phyloP scores from a whole-genome alignment of 2,888 invertebrate genomes.

The Euzophera pinguis region DNA sequence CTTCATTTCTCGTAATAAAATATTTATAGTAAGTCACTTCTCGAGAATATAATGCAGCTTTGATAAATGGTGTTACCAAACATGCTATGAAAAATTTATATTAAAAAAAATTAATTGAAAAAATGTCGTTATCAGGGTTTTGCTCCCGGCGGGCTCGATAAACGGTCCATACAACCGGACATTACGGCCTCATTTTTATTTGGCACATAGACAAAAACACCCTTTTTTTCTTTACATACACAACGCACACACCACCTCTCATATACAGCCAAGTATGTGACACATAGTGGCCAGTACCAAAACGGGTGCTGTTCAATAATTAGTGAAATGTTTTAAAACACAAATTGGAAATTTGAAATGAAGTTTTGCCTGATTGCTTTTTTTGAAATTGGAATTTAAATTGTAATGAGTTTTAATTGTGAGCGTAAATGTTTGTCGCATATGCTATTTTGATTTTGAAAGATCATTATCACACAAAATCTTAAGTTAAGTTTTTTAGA shows the following conservation, averaged over 20 bases:
- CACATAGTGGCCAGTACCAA: constrained; percentile 49
- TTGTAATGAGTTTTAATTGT: constrained; percentile 26
- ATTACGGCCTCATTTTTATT: constrained; percentile 79
- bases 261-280: constrained; percentile 33
- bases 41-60: no score
- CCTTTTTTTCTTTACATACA: constrained; percentile 64
- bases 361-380: constrained; percentile 59
- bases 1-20: no score
- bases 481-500: no score
- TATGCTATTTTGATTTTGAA: no score
- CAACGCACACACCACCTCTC: constrained; percentile 36
- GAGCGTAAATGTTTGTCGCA: not conserved
- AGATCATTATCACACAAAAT: no score
- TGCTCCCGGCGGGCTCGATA: constrained; percentile 46
- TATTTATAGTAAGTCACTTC: no score
- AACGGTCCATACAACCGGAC: constrained; percentile 69
- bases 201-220: constrained; percentile 78
- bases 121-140: constrained; percentile 38
- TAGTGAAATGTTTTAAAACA: constrained; percentile 72
- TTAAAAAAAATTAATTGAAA: constrained; percentile 23
- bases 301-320: constrained; percentile 61
- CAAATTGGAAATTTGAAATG: constrained; percentile 69
- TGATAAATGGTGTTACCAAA: no score
- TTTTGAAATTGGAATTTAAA: constrained; percentile 54
- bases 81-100: not conserved